These are phyloP conservation scores for Melanerpes aurifrons DNA, from an alignment of 2,113 vertebrate species.

Conservation along the genomic window DNA sequence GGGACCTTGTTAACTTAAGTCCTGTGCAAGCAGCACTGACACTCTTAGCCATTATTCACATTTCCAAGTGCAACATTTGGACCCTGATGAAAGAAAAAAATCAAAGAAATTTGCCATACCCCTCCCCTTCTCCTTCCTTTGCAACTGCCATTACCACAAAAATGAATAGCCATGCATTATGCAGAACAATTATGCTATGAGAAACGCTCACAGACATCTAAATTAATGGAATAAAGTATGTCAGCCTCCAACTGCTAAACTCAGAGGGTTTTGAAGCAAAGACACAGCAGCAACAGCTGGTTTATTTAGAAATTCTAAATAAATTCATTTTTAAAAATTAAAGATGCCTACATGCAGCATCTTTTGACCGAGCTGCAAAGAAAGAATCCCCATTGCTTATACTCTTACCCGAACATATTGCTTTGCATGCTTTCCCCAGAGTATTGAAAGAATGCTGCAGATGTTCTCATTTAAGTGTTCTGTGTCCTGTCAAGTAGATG, in stretches of 20 bases:
- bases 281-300: slow-evolving; percentile 22
- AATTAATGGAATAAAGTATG: slow-evolving; percentile 54
- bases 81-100: background rate
- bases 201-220: slow-evolving; percentile 26
- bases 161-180: slow-evolving; percentile 18
- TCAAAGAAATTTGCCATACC: background rate
- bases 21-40: background rate
- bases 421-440: slow-evolving; percentile 23
- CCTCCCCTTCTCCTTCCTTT: background rate
- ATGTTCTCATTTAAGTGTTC: slow-evolving; percentile 28
- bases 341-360: slow-evolving; percentile 19
- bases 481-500: background rate
- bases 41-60: background rate
- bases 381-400: slow-evolving; percentile 28
- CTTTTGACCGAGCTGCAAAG: background rate
- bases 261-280: slow-evolving; percentile 28
- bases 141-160: background rate
- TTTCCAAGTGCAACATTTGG: background rate
- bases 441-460: slow-evolving; percentile 16
- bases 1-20: background rate
- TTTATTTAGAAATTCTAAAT: slow-evolving; percentile 38
- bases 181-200: slow-evolving; percentile 15
- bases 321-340: slow-evolving; percentile 32
- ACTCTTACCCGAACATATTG: background rate
- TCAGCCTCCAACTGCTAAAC: slow-evolving; percentile 38